Conservation (phyloP, 2,797 vertebrate species). For the Parauchenoglanis punctatus region DNA sequence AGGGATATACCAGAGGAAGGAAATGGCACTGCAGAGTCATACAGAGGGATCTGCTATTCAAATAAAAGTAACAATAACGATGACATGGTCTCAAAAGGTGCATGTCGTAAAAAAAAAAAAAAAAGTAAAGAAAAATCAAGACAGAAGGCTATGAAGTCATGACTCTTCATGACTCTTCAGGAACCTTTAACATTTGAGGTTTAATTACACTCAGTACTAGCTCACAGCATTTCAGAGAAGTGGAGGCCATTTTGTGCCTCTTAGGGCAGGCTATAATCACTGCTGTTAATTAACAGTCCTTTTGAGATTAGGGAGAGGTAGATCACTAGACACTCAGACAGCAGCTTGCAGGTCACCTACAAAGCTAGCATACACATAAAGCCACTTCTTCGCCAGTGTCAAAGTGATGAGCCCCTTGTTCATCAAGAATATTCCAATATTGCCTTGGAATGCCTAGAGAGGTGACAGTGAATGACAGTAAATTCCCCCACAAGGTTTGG, state of each 20-base stretch:
- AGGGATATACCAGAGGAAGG: slow-evolving; percentile 21
- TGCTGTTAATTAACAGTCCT: slow-evolving; percentile 54
- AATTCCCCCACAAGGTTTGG: slow-evolving; percentile 45
- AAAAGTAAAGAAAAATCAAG: background rate
- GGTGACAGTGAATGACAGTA: slow-evolving; percentile 58
- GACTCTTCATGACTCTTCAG: slow-evolving; percentile 12
- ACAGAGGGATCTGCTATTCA: slow-evolving; percentile 36
- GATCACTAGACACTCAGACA: slow-evolving; percentile 43
- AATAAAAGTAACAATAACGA: slow-evolving; percentile 19
- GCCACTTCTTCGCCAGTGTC: slow-evolving; percentile 6
- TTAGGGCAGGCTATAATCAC: slow-evolving; percentile 57
- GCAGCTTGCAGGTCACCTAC: slow-evolving; percentile 40
- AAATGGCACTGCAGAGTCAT: slow-evolving; percentile 29
- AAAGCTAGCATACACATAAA: slow-evolving; percentile 31
- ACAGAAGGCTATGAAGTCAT: slow-evolving; percentile 15
- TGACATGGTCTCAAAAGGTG: slow-evolving; percentile 38
- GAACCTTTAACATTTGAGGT: background rate
- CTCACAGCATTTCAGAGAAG: slow-evolving; percentile 33
- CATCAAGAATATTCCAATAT: slow-evolving; percentile 6
- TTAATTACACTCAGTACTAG: slow-evolving; percentile 26
- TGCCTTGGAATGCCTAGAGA: slow-evolving; percentile 32
- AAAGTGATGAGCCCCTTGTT: slow-evolving; percentile 30
- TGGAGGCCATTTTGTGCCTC: slow-evolving; percentile 52
- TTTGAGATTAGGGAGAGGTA: slow-evolving; percentile 43
- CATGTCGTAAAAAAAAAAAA: slow-evolving; percentile 13